Conservation (phyloP, 2,797 vertebrate species). For the Alcedo quadribrachys region DNA sequence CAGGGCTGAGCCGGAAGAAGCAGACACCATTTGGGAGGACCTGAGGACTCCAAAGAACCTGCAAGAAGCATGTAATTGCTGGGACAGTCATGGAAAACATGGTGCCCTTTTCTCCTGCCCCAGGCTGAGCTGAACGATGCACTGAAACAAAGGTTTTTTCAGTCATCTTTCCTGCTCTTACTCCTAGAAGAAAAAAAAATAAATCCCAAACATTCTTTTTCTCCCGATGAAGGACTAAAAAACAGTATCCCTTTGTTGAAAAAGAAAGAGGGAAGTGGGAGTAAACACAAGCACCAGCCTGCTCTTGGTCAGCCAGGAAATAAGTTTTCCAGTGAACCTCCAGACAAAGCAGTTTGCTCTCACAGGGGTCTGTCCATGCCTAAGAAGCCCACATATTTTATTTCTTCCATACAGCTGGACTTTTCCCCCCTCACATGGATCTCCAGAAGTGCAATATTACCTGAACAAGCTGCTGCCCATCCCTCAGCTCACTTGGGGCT, state of each 20-base stretch:
- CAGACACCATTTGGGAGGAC: constrained; percentile 81
- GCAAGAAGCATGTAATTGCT: fast-evolving
- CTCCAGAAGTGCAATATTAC: neutral
- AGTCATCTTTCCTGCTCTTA: neutral
- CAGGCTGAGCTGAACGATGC: neutral
- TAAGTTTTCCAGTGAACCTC: neutral
- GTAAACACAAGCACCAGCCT: neutral
- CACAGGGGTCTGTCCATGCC: neutral
- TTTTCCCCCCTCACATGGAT: neutral
- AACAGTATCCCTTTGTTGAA: neutral
- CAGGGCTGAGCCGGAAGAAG: constrained; percentile 86
- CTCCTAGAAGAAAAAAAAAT: neutral
- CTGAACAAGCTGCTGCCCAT: neutral
- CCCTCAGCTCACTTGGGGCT: neutral
- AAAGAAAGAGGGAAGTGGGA: neutral
- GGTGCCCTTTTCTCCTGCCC: neutral
- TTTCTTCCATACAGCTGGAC: neutral
- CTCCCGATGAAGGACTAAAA: neutral
- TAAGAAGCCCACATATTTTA: fast-evolving
- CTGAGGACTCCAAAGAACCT: constrained; percentile 84
- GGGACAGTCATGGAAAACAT: neutral
- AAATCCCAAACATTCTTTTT: neutral
- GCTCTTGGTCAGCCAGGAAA: neutral
- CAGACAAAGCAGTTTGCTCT: neutral
- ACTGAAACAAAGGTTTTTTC: neutral